Percentiles rank a stretch among this genome's conserved stretches.
Evolutionary conservation across 2,113 vertebrate species (phyloP).

Genomic region (Pseudonaja textilis): DNA sequence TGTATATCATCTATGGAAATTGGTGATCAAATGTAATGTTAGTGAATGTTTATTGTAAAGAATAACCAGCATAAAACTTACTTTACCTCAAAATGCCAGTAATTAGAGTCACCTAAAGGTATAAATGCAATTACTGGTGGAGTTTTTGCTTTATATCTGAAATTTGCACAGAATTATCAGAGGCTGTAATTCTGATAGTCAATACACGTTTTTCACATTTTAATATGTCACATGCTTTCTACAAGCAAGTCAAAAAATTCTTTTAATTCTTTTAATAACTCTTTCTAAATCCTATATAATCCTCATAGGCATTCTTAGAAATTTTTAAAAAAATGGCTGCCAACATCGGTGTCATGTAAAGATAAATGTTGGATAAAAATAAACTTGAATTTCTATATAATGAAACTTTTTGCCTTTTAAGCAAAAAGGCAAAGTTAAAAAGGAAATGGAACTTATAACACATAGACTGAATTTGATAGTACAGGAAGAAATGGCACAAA

Average conservation of each 20-base stretch:
- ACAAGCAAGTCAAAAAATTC: background rate
- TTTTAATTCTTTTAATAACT: background rate
- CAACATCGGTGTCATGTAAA: background rate
- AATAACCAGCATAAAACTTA: background rate
- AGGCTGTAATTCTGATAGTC: background rate
- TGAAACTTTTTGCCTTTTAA: background rate
- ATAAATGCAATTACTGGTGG: background rate
- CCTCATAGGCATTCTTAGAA: background rate
- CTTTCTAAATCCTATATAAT: background rate
- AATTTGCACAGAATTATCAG: background rate
- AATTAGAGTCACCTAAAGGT: background rate
- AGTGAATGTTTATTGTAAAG: background rate
- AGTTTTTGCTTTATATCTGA: background rate
- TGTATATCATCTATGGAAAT: background rate
- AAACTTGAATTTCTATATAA: background rate
- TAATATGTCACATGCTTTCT: background rate
- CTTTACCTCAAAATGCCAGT: background rate
- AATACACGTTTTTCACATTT: background rate
- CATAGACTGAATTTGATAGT: too few relatives aligned
- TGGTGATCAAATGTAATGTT: background rate
- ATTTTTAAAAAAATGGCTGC: background rate
- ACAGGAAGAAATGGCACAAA: too few relatives aligned
- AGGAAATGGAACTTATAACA: too few relatives aligned
- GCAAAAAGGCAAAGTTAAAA: too few relatives aligned
- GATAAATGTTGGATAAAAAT: background rate